Base-by-base conservation (phyloP, 2,797 vertebrate species). In the Harpagifer antarcticus region DNA sequence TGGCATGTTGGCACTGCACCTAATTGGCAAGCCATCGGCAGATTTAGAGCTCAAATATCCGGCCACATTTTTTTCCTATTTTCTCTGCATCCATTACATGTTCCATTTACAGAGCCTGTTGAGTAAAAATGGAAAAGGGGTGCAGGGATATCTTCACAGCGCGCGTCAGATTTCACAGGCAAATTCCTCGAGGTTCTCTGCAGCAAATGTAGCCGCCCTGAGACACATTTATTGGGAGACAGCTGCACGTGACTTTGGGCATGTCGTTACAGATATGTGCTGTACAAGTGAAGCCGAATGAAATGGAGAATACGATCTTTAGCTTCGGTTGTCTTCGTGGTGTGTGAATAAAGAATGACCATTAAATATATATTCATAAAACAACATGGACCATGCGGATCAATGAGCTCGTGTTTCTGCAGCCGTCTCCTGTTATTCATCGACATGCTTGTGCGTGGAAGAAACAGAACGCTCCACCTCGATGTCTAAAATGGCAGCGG, bases 401-500 rank as follows among this genome's bases (percentile, higher is more conserved):
- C 11, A 11, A 2, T 7, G 48, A 8, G 63, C 3, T 15, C 11
- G 8, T 5, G 6, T 16, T 27, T 33, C 7, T 31, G 27, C 68
- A 3, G 33, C 57, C 3, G 33, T 37, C 15, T 2, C 2, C 5
- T 3, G 48, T 27, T 62, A 17, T 33, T 9, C 48, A 15, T 2
- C 9, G 37, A n/a, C 52, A 5, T 3, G 49, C 16, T n/a, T 3
- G 50, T 14, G 49, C 42, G 6, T 11, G 20, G 57, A 65, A n/a
- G 56, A 71, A 54, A 52, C 7, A 8, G 11, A 9, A 37, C 59
- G 58, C 81, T 82, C 81, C 75, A 77, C 79, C 79, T 83, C 81
- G 58, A 66, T 49, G 84, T 86, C 82, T 92, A 94, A 94, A 93
- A 94, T 94, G 92, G 93, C 92, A 93, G 93, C 92, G 72, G 84